phyloP scores from a whole-genome alignment of 2,113 vertebrate genomes.

The Cyanoderma ruficeps region DNA sequence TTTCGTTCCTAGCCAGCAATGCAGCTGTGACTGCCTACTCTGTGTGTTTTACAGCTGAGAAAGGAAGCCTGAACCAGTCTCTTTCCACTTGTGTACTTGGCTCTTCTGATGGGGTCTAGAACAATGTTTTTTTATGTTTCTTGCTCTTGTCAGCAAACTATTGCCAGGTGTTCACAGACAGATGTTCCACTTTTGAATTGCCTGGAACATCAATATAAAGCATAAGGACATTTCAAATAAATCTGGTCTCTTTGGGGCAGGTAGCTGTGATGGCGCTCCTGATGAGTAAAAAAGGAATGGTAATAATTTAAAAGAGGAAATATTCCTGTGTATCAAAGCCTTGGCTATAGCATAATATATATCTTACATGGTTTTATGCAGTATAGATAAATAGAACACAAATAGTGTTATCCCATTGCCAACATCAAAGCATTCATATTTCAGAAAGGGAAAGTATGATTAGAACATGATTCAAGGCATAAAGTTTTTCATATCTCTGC shows the following conservation, averaged over 20 bases:
- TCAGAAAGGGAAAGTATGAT: constrained; percentile 15
- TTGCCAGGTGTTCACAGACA: background rate
- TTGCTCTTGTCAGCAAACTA: background rate
- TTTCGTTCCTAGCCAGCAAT: background rate
- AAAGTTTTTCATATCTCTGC: constrained; percentile 27
- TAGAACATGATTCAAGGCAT: constrained; percentile 13
- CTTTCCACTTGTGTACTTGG: background rate
- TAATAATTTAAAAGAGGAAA: constrained; percentile 24
- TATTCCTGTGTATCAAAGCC: constrained; percentile 1
- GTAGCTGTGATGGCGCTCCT: background rate
- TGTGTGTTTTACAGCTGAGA: background rate
- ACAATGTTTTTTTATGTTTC: background rate
- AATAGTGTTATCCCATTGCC: background rate
- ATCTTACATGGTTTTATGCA: background rate
- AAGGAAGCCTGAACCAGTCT: background rate
- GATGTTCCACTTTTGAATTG: constrained; percentile 4
- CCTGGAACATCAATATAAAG: background rate
- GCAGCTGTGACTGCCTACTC: background rate
- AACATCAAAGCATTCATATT: constrained; percentile 37
- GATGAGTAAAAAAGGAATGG: constrained; percentile 8
- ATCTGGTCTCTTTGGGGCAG: background rate
- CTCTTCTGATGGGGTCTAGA: background rate
- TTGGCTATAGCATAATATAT: constrained; percentile 1
- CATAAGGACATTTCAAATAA: background rate
- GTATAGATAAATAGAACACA: constrained; percentile 37